Evolutionary conservation across 2,888 invertebrate genomes (phyloP), one percentile per base, ranked within the genome.

Genomic region (Heteromurus nitidus): DNA sequence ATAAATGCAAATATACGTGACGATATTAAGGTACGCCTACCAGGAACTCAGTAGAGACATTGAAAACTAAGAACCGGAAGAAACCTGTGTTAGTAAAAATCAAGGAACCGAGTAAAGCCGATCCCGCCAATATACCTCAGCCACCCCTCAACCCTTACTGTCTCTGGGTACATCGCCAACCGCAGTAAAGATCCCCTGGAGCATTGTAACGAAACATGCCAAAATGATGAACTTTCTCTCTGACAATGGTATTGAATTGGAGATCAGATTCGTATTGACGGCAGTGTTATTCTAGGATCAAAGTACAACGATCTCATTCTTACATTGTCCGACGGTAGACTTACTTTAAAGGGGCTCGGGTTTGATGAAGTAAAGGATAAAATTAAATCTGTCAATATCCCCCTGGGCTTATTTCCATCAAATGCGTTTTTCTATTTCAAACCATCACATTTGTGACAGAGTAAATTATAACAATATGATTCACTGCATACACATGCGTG

Each of bases 11-110:
- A 64, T 16, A 7, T 75, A 3, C 75, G 65, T 7, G 65, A 65
- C 26, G 75, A 75, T 18, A 9, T 76, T 9, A 76, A 76, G 20
- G 22, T 76, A 28, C 42, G 20, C 3, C 26, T 68, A 58, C 68
- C 53, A 65, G 13, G 36, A 36, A 36, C 13, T 36, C 13, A 36
- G 36, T 36, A 5, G 36, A 5, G 7, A 36, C 5, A 9, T 9
- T 36, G 36, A 36, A n/a, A n/a, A n/a, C n/a, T 13, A 13, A 36
- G 13, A 5, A 36, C 5, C 36, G n/a, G n/a, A n/a, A n/a, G 5
- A 13, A 36, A 36, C 36, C 36, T 13, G 7, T 9, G 13, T 36
- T 13, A 5, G 7, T 13, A 5, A 36, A 36, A 5, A 5, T 13
- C 36, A 36, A 36, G 5, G n/a, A n/a, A 50, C 7, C 9, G n/a